Base-by-base conservation (phyloP, 2,113 vertebrate species). In the Rhabdornis inornatus region DNA sequence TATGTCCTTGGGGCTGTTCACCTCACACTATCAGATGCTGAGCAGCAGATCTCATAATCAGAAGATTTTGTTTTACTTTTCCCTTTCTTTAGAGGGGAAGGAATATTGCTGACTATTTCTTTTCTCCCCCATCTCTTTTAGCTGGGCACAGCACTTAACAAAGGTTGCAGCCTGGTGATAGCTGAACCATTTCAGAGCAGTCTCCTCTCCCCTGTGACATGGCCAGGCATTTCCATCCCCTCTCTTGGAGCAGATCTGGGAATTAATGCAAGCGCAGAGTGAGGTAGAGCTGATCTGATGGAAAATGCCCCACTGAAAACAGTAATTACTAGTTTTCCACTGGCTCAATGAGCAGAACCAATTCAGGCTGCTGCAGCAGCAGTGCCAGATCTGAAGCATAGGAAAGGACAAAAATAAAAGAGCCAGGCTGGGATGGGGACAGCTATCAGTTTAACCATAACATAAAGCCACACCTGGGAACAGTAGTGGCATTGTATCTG, bases 261-360 rank as follows among this genome's bases (percentile, higher is more conserved):
- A 87, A 95, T 30, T 52, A 75, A 82, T 6, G 10, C 21, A 63
- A 60, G 70, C 40, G 65, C 28, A 68, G 56, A 50, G 74, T 0
- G 0, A 75, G 44, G 44, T 4, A 56, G n/a, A 83, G 53, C 66
- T 28, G 61, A 60, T 49, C 53, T 72, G 82, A 89, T 85, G 61
- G 61, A 87, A 91, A 96, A 94, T 0, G 4, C 74, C 57, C 52
- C 72, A 44, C 60, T 1, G 2, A 87, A 95, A 87, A 24, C 49
- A 94, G 0, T 80, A 83, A 85, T 79, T 64, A 83, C 20, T 40
- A 13, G 53, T 76, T 83, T 83, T 94, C 61, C 49, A 84, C 40
- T 27, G 49, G 65, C 49, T 85, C 78, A 87, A 21, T 17, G 33
- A 96, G 60, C 81, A 89, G 60, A 89, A 86, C 60, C 45, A 87